Evolutionary conservation across 2,113 vertebrate species (phyloP), one percentile per base, ranked within the genome.

Genomic region (Chlamydotis undulata): DNA sequence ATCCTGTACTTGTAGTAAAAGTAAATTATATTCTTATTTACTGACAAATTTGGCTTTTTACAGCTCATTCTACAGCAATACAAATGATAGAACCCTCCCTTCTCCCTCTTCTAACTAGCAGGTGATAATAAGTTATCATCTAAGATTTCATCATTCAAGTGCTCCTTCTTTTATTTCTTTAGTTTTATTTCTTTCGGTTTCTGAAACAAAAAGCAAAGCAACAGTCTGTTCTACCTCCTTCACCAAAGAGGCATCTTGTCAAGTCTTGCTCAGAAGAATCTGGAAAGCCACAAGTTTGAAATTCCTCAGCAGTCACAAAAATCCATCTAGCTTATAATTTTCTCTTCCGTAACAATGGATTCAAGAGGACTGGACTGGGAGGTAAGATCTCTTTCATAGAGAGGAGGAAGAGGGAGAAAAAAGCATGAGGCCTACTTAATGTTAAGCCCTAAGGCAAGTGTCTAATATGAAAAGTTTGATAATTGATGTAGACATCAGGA

Each of bases 371-470:
- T 24, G 50, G 18, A 7, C 17, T 25, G 21, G 10, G 31, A 82
- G 5, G 9, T 2, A 18, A 57, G 8, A 2, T 45, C 3, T 59
- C 15, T 9, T 26, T 70, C 37, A 56, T 29, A 52, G 6, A 47
- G 49, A 41, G 6, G 18, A 73, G 12, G 10, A 60, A 74, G 9
- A n/a, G 6, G 2, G 19, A 23, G 2, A 0, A 1, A 25, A 31
- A 69, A 55, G 2, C 50, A 80, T 6, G 6, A 12, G 73, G 8
- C 5, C 21, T 37, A 9, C 9, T n/a, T 64, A 77, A 37, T 23
- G 13, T 61, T 35, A 63, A 71, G 16, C 26, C 23, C 49, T 3
- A n/a, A 75, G 41, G 8, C 19, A 81, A 82, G 23, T 8, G 7
- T 14, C 41, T 60, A 43, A 75, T n/a, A 39, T 5, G 6, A 76